Evolutionary conservation across 2,113 vertebrate genomes (phyloP), one percentile per base, ranked within the genome.

Genomic region (Charadrius vociferus): DNA sequence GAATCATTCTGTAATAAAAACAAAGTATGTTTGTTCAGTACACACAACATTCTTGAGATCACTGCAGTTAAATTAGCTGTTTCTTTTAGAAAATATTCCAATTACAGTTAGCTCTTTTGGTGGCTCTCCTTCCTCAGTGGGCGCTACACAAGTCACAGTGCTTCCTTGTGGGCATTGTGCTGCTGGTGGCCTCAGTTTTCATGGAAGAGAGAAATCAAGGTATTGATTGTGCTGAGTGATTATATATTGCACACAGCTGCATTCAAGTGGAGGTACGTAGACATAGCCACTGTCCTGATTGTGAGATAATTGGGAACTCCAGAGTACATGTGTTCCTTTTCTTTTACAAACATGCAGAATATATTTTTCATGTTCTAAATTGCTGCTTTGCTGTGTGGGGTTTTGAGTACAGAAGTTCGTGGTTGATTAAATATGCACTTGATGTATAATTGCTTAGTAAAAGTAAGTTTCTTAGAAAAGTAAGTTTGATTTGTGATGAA

Each of bases 181-280:
- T 94, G 52, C 65, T 36, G 6, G 4, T 53, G 47, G 17, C 61
- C 41, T 81, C 0, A 1, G 71, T 89, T 66, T 67, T 82, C 15
- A 9, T n/a, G 36, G 26, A 41, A 41, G 49, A 92, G 43, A 47
- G 30, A 67, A 56, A 21, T 63, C 8, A 30, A 62, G 21, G 4
- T 66, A 3, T 32, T 10, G 10, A 47, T 16, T 49, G 30, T 53
- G 12, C 50, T 4, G 49, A 45, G 12, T 43, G 20, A 23, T 63
- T 14, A 3, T 3, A 0, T 68, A 11, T 29, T 3, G 0, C 26
- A 22, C 27, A 49, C 6, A 32, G 7, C 34, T 72, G 18, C 26
- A 12, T 34, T 73, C 30, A 59, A 22, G 27, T 30, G 32, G 22
- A 72, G 22, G 4, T 70, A 41, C 59, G 16, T 56, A 9, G 24